Evolutionary conservation across 2,113 vertebrate species (phyloP), one percentile per base, ranked within the genome.

Genomic region (Hyaena hyaena): DNA sequence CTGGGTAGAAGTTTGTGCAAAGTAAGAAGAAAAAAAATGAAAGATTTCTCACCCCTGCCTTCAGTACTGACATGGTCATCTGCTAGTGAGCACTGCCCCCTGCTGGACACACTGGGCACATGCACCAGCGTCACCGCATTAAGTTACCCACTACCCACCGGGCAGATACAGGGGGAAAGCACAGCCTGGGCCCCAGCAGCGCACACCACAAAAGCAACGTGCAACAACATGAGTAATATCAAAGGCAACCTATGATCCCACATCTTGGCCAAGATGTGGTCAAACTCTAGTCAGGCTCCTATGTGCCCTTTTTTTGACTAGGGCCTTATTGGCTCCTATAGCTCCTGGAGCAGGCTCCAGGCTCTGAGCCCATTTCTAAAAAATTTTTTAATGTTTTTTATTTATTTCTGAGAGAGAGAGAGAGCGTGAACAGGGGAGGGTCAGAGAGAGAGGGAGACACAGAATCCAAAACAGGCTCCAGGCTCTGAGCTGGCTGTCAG

Each of bases 81-180:
- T 53, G 50, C 81, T 58, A 21, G 93, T 45, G 69, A 96, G 74
- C 74, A 98, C 90, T 88, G 96, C 97, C 98, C 97, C 89, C 98
- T 99, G 97, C 98, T 96, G 99, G 97, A 92, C 92, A 95, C 1
- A 8, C 26, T 11, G 2, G 39, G 24, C 15, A 68, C 21, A 69
- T 7, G n/a, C 35, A 7, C 24, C 28, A 33, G 10, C 3, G 50
- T 28, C 17, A 16, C 19, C 28, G 17, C 2, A 0, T 23, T 23
- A n/a, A 33, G 43, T 21, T 12, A 23, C 28, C 12, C 39, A 39
- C 39, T 39, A 39, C 39, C 39, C 39, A 39, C 39, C 3, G 15
- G 0, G 16, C 50, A 74, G 65, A 68, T 28, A 11, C 1, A 31
- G 26, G 58, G 5, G 14, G 53, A 76, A 74, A 61, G 31, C 26